Base-by-base conservation (phyloP, 35 echinoderm and acorn worm species). In the Apostichopus californicus region DNA sequence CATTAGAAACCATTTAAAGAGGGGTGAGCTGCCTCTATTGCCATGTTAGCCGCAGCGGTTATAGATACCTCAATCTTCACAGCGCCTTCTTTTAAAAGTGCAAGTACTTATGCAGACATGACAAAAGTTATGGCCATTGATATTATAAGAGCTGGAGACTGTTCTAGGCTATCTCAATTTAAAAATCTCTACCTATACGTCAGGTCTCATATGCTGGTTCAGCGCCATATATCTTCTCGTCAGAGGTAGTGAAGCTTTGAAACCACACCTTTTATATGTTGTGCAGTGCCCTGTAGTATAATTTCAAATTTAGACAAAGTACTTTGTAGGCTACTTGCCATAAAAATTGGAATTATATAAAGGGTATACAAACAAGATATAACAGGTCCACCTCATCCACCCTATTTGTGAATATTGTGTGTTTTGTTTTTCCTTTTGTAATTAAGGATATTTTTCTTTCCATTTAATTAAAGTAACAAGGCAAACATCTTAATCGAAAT, bases 201-300 rank as follows among this genome's bases (percentile, higher is more conserved):
- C 57, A 68, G 57, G 64, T 71, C 14, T 65, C 86, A 24, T 9
- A 14, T 65, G 57, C 86, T 87, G 86, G 86, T 8, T 71, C 55
- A 56, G 86, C 9, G 14, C 10, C 86, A 63, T 17, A 55, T 71
- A 87, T 87, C 14, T 87, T 87, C 24, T 58, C 64, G n/a, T 59
- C 55, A 57, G 55, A 61, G 55, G 55, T 87, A 63, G 64, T 87
- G 17, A 71, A 65, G 86, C 86, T 87, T 87, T 22, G 64, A 87
- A 87, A 87, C 57, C 58, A 87, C 86, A 87, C 86, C 57, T 87
- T 55, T 87, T 87, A 68, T 65, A 87, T 87, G 57, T 87, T 87
- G 58, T 71, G 14, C 17, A 65, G 86, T 87, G 58, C 57, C 86
- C 86, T 24, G 86, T 23, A 65, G 23, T 65, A 87, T 87, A 87